A percentile compares a stretch with the other conserved stretches of the same genome.
phyloP scores from a whole-genome alignment of 2,888 invertebrate species.

The Acronicta aceris region DNA sequence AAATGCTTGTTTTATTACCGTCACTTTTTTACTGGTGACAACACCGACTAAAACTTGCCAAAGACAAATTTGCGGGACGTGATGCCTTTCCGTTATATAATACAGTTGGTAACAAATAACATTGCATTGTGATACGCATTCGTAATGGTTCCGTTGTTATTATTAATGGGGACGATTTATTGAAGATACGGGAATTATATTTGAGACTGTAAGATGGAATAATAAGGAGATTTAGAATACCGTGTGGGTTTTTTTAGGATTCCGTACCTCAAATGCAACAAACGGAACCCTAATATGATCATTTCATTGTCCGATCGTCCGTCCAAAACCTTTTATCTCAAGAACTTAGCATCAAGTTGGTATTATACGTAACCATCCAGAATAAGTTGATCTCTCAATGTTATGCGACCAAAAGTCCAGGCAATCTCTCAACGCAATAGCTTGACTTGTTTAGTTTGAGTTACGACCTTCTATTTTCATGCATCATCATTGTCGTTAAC shows the following conservation, averaged over 20 bases:
- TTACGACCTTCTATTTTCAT: too few relatives aligned
- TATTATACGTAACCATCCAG: too few relatives aligned
- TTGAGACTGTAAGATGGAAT: not conserved
- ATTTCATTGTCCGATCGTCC: too few relatives aligned
- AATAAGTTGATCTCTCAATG: too few relatives aligned
- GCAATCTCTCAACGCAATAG: too few relatives aligned
- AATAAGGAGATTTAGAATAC: not conserved
- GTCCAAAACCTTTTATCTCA: too few relatives aligned
- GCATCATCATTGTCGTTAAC: too few relatives aligned
- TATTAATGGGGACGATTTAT: constrained; percentile 37
- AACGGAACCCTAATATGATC: not conserved
- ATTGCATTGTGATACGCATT: constrained; percentile 41
- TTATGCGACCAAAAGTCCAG: too few relatives aligned
- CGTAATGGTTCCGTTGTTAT: constrained; percentile 33
- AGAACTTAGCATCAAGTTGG: too few relatives aligned
- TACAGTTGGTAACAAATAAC: constrained; percentile 46
- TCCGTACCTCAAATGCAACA: not conserved
- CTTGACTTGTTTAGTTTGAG: too few relatives aligned
- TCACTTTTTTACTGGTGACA: constrained; percentile 71
- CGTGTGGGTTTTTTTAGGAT: too few relatives aligned
- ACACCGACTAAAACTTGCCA: constrained; percentile 68
- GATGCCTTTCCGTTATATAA: constrained; percentile 70
- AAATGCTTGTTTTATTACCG: constrained; percentile 79
- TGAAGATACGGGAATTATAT: not conserved
- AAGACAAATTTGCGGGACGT: constrained; percentile 80